Conservation (phyloP, 2,797 vertebrate genomes). For the Betta splendens region DNA sequence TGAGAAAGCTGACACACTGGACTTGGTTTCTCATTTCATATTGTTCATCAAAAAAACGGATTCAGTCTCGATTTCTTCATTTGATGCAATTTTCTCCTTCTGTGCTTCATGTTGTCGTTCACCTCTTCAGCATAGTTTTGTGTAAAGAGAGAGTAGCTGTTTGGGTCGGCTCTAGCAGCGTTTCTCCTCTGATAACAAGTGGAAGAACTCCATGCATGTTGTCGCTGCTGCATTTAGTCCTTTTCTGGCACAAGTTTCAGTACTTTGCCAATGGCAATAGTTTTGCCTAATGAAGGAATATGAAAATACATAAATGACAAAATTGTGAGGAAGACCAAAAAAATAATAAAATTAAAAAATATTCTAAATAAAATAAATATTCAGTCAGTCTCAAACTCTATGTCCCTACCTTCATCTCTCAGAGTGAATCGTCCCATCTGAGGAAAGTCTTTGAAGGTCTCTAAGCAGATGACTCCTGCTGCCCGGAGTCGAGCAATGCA, state of each 20-base stretch:
- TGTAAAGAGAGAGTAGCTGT: slow-evolving; percentile 81
- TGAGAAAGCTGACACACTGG: slow-evolving; percentile 99
- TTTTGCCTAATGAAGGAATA: slow-evolving; percentile 87
- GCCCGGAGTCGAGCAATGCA: slow-evolving; percentile 95
- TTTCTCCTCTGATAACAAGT: slow-evolving; percentile 86
- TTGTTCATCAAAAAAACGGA: slow-evolving; percentile 81
- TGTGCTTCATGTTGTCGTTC: slow-evolving; percentile 41
- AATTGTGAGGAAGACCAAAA: not conserved
- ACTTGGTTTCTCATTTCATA: slow-evolving; percentile 78
- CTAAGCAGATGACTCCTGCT: slow-evolving; percentile 97
- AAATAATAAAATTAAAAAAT: not conserved
- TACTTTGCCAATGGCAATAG: slow-evolving; percentile 99
- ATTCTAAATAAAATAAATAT: not conserved
- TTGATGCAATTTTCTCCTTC: slow-evolving; percentile 75
- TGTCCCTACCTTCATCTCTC: slow-evolving; percentile 91
- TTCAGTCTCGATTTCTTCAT: slow-evolving; percentile 85
- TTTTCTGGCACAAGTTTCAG: slow-evolving; percentile 99
- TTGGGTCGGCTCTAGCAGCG: slow-evolving; percentile 89
- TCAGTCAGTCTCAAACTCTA: not conserved
- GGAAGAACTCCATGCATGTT: slow-evolving; percentile 81
- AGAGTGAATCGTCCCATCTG: slow-evolving; percentile 99
- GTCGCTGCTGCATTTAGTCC: slow-evolving; percentile 86
- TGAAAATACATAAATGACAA: slow-evolving; percentile 1
- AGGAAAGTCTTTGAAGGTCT: slow-evolving; percentile 99
- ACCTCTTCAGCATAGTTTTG: slow-evolving; percentile 87